A percentile compares a stretch with the other conserved stretches of the same genome.
Conservation (phyloP, 2,888 invertebrate genomes). For the Melanophora roralis region DNA sequence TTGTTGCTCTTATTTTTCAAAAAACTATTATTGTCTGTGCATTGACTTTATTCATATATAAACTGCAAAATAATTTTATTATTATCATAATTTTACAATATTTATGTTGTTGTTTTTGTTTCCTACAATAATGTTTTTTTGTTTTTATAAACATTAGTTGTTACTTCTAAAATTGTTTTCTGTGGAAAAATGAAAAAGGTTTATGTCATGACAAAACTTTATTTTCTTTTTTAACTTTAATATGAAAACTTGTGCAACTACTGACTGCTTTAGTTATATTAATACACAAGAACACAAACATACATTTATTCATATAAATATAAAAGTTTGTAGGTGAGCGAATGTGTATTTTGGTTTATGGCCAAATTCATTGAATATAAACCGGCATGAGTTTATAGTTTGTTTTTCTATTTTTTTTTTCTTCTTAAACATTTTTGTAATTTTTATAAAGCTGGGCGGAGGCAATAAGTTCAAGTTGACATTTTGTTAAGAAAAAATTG, state of each 20-base stretch:
- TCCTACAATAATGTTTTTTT: not conserved
- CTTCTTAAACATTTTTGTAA: constrained; percentile 10
- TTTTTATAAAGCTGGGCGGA: constrained; percentile 33
- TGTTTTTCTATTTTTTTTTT: not conserved
- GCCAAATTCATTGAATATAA: constrained; percentile 59
- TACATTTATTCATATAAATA: too few species aligned
- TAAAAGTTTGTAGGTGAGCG: not conserved
- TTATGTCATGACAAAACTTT: constrained; percentile 59
- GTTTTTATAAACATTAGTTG: constrained; percentile 31
- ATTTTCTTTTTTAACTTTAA: constrained; percentile 45
- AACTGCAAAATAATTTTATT: constrained; percentile 64
- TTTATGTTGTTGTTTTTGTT: constrained; percentile 51
- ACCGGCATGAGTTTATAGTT: constrained; percentile 1
- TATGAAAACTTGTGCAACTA: constrained; percentile 58
- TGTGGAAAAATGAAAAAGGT: constrained; percentile 5
- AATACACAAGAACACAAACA: too few species aligned
- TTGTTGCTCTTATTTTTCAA: constrained; percentile 23
- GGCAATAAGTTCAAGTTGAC: constrained; percentile 55
- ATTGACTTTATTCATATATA: constrained; percentile 51
- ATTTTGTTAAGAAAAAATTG: constrained; percentile 44
- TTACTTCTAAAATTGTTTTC: constrained; percentile 31
- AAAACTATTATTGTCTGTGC: constrained; percentile 51
- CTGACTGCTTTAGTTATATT: constrained; percentile 24
- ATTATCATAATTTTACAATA: constrained; percentile 64
- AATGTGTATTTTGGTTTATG: constrained; percentile 37